These are phyloP conservation scores for Planococcus citri DNA, from an alignment of 1,140 invertebrate species.

Conservation along the genomic window DNA sequence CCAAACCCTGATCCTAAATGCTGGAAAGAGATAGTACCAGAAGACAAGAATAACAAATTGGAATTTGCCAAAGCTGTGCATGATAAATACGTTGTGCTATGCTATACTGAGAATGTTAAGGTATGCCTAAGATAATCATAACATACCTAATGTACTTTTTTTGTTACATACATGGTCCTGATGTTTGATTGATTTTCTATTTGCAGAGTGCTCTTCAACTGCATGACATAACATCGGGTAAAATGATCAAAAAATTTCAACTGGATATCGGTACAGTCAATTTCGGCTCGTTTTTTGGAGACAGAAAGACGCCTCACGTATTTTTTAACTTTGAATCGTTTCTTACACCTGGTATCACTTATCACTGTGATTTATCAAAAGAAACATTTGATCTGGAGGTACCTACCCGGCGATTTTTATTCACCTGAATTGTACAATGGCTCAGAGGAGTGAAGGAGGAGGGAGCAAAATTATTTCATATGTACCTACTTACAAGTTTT, in stretches of 20 bases:
- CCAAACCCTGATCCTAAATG: slow-evolving; percentile 82
- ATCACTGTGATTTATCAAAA: slow-evolving; percentile 65
- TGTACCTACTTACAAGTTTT: too few relatives aligned
- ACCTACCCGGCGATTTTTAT: too few relatives aligned
- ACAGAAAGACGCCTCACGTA: slow-evolving; percentile 73
- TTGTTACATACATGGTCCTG: too few relatives aligned
- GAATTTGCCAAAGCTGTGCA: slow-evolving; percentile 76
- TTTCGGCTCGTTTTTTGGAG: slow-evolving; percentile 71
- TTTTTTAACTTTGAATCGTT: slow-evolving; percentile 93
- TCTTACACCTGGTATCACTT: slow-evolving; percentile 80
- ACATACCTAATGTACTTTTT: too few relatives aligned
- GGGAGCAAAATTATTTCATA: too few relatives aligned
- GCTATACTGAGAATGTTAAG: slow-evolving; percentile 92
- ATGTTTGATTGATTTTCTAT: too few relatives aligned
- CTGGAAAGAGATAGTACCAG: slow-evolving; percentile 72
- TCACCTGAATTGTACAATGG: too few relatives aligned
- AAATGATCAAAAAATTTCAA: slow-evolving; percentile 55
- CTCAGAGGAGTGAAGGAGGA: too few relatives aligned
- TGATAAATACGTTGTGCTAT: slow-evolving; percentile 73
- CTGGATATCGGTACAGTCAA: slow-evolving; percentile 77
- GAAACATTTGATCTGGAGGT: slow-evolving; percentile 51
- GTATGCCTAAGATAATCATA: too few relatives aligned
- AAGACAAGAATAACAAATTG: slow-evolving; percentile 76
- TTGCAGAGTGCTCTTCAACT: slow-evolving; percentile 77
- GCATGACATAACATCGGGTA: slow-evolving; percentile 59